phyloP scores from a whole-genome alignment of 2,888 invertebrate genomes.

The Liodrosophila aerea region DNA sequence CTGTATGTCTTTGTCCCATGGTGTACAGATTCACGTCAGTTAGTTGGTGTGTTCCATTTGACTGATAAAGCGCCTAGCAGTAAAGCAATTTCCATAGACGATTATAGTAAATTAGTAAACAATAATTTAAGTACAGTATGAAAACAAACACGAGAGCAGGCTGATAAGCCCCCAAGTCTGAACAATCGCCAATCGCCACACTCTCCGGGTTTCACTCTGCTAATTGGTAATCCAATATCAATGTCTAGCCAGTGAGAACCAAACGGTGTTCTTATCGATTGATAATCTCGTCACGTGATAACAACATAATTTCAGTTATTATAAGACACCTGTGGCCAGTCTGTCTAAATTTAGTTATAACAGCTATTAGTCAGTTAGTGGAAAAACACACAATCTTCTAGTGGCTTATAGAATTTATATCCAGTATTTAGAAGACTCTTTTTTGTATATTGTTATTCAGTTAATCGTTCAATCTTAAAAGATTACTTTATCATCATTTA shows the following conservation, averaged over 20 bases:
- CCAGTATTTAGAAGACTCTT: background rate
- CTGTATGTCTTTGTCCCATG: constrained; percentile 1
- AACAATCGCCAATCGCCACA: background rate
- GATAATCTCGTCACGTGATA: background rate
- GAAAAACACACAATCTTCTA: no score
- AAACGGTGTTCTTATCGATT: background rate
- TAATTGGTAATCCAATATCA: constrained; percentile 42
- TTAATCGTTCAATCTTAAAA: background rate
- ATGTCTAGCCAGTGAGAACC: background rate
- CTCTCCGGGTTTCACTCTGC: background rate
- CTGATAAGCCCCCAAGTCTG: constrained; percentile 55
- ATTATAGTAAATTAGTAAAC: constrained; percentile 47
- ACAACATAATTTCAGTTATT: background rate
- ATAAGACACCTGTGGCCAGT: background rate
- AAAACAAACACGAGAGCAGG: constrained; percentile 7
- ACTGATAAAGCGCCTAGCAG: constrained; percentile 42
- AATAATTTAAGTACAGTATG: constrained; percentile 23
- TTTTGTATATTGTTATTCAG: no score
- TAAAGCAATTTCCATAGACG: constrained; percentile 25
- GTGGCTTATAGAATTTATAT: background rate
- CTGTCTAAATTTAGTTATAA: no score
- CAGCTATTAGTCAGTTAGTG: no score
- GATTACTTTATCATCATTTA: background rate
- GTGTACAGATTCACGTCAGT: constrained; percentile 14
- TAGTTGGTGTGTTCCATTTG: constrained; percentile 7